These are phyloP conservation scores for Aphyosemion australe DNA, from an alignment of 2,113 vertebrate species.

Conservation along the genomic window DNA sequence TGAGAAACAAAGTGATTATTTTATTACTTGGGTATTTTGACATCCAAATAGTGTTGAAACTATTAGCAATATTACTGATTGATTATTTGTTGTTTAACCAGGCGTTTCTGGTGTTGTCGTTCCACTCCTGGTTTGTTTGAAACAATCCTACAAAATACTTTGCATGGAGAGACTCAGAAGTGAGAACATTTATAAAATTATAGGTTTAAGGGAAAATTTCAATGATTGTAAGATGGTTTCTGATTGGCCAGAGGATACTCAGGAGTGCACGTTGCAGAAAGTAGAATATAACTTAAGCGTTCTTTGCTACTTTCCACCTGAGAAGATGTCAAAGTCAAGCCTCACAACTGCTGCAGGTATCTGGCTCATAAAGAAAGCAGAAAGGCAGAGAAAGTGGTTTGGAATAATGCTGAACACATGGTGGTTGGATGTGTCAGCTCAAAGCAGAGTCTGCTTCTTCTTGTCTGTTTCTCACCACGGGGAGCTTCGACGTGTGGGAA, in stretches of 20 bases:
- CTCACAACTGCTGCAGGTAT: neutral
- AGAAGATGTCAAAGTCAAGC: neutral
- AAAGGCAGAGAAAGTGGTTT: conserved; percentile 45
- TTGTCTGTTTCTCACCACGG: conserved; percentile 65
- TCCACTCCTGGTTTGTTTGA: too few species aligned
- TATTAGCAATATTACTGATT: too few species aligned
- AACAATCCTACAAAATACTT: too few species aligned
- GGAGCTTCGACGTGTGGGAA: conserved; percentile 62
- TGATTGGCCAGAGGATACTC: neutral
- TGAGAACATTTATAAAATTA: too few species aligned
- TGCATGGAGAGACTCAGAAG: too few species aligned
- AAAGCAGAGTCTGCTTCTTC: conserved; percentile 57
- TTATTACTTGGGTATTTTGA: too few species aligned
- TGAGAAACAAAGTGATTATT: too few species aligned
- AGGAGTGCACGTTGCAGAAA: too few species aligned
- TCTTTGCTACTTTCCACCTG: neutral
- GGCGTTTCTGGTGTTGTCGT: too few species aligned
- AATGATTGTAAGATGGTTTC: neutral
- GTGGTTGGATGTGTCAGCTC: conserved; percentile 49
- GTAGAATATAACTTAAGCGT: neutral
- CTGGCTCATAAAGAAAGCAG: conserved; percentile 9
- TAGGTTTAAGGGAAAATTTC: too few species aligned
- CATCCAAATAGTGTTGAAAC: too few species aligned
- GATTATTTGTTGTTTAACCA: too few species aligned
- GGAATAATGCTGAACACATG: conserved; percentile 75